A percentile compares a stretch with the other conserved stretches of the same genome.
phyloP scores from a whole-genome alignment of 2,888 invertebrate genomes.

The Acanthosepion lycidas region DNA sequence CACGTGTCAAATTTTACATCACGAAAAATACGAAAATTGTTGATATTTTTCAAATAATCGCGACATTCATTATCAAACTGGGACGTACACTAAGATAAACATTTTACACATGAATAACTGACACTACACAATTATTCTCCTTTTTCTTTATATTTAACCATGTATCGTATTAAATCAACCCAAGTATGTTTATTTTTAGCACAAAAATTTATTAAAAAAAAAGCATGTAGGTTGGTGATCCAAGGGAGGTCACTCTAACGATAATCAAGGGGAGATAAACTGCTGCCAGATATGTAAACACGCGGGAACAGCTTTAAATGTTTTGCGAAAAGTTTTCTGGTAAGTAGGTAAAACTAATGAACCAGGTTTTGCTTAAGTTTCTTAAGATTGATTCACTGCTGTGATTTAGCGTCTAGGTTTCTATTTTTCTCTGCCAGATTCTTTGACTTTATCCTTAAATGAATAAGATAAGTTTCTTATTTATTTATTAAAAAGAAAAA shows the following conservation, averaged over 20 bases:
- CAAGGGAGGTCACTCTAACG: neutral
- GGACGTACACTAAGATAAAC: too few species aligned
- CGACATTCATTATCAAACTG: too few species aligned
- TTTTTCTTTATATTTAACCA: too few species aligned
- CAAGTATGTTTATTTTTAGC: too few species aligned
- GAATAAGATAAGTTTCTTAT: neutral
- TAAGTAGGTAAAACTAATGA: neutral
- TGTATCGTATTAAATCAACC: too few species aligned
- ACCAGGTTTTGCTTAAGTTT: neutral
- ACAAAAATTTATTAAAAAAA: too few species aligned
- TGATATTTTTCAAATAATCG: too few species aligned
- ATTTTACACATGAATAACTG: too few species aligned
- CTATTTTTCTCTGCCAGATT: neutral
- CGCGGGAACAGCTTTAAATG: neutral
- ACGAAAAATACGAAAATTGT: too few species aligned
- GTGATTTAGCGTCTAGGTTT: neutral
- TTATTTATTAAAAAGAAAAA: neutral
- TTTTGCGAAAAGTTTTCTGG: neutral
- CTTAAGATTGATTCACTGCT: neutral
- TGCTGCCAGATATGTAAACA: neutral
- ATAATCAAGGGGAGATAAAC: neutral
- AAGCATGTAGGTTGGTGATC: neutral
- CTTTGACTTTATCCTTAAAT: neutral
- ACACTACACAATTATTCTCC: too few species aligned
- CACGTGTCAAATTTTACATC: too few species aligned